Percentiles rank a stretch among this genome's conserved stretches.
phyloP scores from a whole-genome alignment of 2,797 vertebrate species.

The Galagoides demidoff region DNA sequence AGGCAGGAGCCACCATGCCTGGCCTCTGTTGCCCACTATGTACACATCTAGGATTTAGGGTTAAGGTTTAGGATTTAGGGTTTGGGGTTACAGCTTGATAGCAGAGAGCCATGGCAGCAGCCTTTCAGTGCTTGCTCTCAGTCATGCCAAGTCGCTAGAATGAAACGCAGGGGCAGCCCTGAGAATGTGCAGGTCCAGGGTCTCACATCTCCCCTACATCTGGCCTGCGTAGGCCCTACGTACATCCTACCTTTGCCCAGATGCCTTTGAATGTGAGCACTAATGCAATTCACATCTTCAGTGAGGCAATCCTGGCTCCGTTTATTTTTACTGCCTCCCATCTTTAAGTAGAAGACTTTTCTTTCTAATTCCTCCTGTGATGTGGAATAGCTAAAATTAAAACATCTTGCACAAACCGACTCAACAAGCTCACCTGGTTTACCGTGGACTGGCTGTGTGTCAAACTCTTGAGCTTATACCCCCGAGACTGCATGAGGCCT shows the following conservation, averaged over 20 bases:
- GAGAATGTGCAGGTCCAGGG: neutral
- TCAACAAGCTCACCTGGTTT: constrained; percentile 21
- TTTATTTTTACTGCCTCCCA: neutral
- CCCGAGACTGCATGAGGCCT: fast-evolving
- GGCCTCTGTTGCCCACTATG: neutral
- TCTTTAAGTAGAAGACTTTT: neutral
- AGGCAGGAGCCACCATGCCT: too few relatives aligned
- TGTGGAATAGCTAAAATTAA: constrained; percentile 44
- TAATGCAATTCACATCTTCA: neutral
- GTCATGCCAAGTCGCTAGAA: neutral
- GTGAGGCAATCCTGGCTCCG: fast-evolving
- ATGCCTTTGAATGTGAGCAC: fast-evolving
- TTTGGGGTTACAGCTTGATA: neutral
- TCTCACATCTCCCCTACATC: neutral
- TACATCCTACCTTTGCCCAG: neutral
- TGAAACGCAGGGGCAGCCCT: neutral
- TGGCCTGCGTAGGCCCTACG: neutral
- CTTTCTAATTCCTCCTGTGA: constrained; percentile 31
- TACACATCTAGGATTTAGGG: neutral
- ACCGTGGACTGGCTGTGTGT: neutral
- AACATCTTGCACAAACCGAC: neutral
- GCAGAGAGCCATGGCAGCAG: neutral
- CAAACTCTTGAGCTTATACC: neutral
- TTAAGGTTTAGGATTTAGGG: too few relatives aligned
- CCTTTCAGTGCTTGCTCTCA: neutral